Conservation (phyloP, 2,888 invertebrate species). For the Calliopum simillimum region DNA sequence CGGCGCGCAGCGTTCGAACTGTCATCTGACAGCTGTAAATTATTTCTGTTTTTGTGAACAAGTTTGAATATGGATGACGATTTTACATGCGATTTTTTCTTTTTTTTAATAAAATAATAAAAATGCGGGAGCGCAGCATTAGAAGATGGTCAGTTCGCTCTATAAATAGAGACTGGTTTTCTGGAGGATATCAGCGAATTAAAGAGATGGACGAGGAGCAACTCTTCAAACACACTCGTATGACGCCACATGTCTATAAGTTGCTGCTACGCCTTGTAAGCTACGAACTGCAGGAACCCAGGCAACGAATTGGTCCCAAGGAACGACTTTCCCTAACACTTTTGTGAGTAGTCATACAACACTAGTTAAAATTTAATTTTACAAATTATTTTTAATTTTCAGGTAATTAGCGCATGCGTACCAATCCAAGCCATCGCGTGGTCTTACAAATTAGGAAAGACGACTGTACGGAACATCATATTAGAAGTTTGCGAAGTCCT, state of each 20-base stretch:
- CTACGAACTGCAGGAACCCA: background rate
- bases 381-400: background rate
- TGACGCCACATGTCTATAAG: background rate
- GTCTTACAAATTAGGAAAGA: constrained; percentile 59
- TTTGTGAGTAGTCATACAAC: background rate
- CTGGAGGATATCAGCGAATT: background rate
- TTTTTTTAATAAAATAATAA: too few species aligned
- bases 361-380: background rate
- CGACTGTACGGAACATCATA: constrained; percentile 60
- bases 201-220: constrained; percentile 9
- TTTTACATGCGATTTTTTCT: too few species aligned
- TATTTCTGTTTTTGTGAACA: too few species aligned
- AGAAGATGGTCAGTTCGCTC: constrained; percentile 19
- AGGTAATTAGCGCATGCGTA: constrained; percentile 36
- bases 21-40: too few species aligned
- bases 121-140: background rate
- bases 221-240: constrained; percentile 8
- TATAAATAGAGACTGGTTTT: too few species aligned
- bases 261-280: background rate
- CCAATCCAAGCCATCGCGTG: constrained; percentile 37
- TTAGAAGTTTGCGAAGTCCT: constrained; percentile 50
- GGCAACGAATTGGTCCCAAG: constrained; percentile 8
- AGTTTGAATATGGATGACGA: too few species aligned
- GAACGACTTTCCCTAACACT: too few species aligned
- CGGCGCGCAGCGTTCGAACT: too few species aligned